Evolutionary conservation across 2,113 vertebrate genomes (phyloP).

Genomic region (Misgurnus anguillicaudatus): DNA sequence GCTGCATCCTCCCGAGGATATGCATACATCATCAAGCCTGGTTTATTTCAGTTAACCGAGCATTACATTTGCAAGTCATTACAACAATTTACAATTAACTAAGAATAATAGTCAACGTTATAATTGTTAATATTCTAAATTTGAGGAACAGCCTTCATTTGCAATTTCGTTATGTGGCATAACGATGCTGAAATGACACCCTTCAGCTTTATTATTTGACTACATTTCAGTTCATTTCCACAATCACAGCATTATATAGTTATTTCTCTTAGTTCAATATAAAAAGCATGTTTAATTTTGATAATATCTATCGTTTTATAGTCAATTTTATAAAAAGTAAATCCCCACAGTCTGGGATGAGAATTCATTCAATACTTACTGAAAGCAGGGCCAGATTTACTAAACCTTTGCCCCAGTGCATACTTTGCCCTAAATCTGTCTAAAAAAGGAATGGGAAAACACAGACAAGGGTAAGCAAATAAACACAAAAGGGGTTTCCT

Average conservation of each 20-base stretch:
- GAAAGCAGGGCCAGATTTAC: conserved; percentile 80
- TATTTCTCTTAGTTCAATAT: not conserved
- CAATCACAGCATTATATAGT: not conserved
- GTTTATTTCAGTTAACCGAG: too few relatives aligned
- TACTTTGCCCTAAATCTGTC: conserved; percentile 78
- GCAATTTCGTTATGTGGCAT: too few relatives aligned
- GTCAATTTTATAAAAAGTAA: conserved; percentile 44
- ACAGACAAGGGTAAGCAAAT: conserved; percentile 49
- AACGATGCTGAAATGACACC: too few relatives aligned
- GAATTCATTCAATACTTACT: conserved; percentile 77
- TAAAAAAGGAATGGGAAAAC: conserved; percentile 68
- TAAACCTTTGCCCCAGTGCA: conserved; percentile 67
- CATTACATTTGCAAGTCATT: too few relatives aligned
- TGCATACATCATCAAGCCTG: too few relatives aligned
- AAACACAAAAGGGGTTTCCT: conserved; percentile 52
- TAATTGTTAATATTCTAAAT: too few relatives aligned
- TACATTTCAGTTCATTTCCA: too few relatives aligned
- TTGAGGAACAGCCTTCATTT: too few relatives aligned
- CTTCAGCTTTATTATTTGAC: too few relatives aligned
- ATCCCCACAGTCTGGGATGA: conserved; percentile 63
- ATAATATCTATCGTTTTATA: not conserved
- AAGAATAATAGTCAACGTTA: too few relatives aligned
- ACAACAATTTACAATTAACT: too few relatives aligned
- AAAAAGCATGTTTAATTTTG: not conserved
- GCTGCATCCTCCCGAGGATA: too few relatives aligned